Evolutionary conservation across 1,140 invertebrate genomes (phyloP), one percentile per base, ranked within the genome.

Genomic region (Trichonephila inaurata): DNA sequence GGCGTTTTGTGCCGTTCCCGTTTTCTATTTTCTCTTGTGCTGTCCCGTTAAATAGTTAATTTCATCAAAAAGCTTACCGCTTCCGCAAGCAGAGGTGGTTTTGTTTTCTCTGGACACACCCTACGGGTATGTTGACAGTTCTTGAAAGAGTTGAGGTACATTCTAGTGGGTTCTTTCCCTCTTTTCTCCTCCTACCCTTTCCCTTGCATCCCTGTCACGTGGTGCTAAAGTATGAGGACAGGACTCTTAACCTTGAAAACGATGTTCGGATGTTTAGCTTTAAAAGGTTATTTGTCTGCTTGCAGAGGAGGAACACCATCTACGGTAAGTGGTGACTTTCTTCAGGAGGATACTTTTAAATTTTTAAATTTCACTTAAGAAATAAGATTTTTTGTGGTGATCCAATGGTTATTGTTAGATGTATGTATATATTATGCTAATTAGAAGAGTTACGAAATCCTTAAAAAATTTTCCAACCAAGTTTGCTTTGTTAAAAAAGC

Each of bases 51-150:
- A 72, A 89, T 14, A 33, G 21, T n/a, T 88, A 40, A 88, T 10
- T 19, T 44, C 64, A 40, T 24, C 21, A 21, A 44, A 85, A 58
- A 66, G 44, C 14, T 33, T 51, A 21, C 40, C 69, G 88, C 28
- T 89, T 89, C 88, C 88, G 64, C 51, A 24, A 66, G 88, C 61
- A 77, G 88, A 89, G 88, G 88, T 72, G 88, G 61, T 24, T 61
- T 89, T 89, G 88, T 89, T 89, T 89, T 89, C 60, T 28, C n/a
- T 21, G 88, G 66, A 89, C 88, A 58, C 82, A 24, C 82, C 82
- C 40, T 61, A 61, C 1, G 82, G 58, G 44, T 24, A 61, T 61
- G 82, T 85, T 85, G 82, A 85, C 33, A 61, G 24, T n/a, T 33
- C 51, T 85, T 21, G 58, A 85, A 85, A 44, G 58, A 60, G 58